Conservation (phyloP, 2,797 vertebrate species). For the Gastrophryne carolinensis region DNA sequence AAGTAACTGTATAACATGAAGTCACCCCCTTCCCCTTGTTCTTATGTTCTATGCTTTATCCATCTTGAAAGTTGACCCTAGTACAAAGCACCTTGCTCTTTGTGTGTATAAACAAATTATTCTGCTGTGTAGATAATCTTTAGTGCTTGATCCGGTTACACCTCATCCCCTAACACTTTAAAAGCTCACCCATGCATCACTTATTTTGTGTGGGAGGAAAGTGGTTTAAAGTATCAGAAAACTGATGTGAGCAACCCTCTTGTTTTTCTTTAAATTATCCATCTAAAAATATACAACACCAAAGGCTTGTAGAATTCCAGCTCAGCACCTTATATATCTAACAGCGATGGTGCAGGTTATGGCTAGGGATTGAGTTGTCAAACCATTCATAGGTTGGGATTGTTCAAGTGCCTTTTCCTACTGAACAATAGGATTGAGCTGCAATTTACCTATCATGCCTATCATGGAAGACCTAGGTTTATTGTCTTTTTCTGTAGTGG, state of each 20-base stretch:
- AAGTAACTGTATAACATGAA: not conserved
- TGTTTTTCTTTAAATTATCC: too few species aligned
- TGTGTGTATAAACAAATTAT: conserved; percentile 47
- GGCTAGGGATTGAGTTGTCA: too few species aligned
- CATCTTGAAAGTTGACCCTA: conserved; percentile 34
- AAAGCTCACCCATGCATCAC: conserved; percentile 2
- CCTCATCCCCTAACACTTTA: conserved; percentile 23
- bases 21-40: not conserved
- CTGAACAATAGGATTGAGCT: too few species aligned
- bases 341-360: too few species aligned
- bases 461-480: too few species aligned
- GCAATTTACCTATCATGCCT: too few species aligned
- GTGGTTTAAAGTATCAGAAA: conserved; percentile 16
- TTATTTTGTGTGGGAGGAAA: conserved; percentile 22
- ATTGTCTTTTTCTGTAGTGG: too few species aligned
- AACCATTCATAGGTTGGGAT: too few species aligned
- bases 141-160: conserved; percentile 40
- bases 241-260: not conserved
- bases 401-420: too few species aligned
- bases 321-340: too few species aligned
- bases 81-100: conserved; percentile 43
- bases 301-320: too few species aligned
- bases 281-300: too few species aligned
- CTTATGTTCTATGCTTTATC: not conserved
- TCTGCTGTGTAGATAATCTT: conserved; percentile 38